Evolutionary conservation across 2,888 invertebrate genomes (phyloP).

Genomic region (Syrphus vitripennis): DNA sequence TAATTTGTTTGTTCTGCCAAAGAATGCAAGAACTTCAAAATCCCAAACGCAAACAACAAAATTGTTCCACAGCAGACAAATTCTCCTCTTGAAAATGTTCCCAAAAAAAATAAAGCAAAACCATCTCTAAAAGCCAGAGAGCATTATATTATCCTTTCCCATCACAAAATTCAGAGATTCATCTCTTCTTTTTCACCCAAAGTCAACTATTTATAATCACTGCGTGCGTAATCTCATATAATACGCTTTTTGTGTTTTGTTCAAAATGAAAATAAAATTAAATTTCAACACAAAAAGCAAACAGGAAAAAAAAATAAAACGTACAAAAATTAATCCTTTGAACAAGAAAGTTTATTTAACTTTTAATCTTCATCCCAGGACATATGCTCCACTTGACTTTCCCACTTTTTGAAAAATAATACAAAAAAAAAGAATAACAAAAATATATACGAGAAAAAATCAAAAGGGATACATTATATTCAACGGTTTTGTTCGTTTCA

Average conservation of each 20-base stretch:
- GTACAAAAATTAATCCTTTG: constrained; percentile 61
- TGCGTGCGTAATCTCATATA: constrained; percentile 53
- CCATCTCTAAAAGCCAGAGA: not conserved
- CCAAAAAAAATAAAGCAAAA: not conserved
- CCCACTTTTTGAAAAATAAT: not conserved
- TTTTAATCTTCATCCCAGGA: constrained; percentile 66
- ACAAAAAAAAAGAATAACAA: not conserved
- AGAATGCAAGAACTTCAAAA: constrained; percentile 26
- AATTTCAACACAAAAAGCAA: constrained; percentile 47
- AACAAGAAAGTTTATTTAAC: constrained; percentile 67
- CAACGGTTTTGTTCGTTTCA: constrained; percentile 8
- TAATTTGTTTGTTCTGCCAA: constrained; percentile 27
- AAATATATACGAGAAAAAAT: not conserved
- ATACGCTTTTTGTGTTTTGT: constrained; percentile 51
- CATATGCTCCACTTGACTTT: constrained; percentile 62
- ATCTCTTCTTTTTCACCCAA: not conserved
- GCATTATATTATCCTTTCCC: constrained; percentile 8
- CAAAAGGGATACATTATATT: constrained; percentile 34
- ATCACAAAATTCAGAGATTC: constrained; percentile 12
- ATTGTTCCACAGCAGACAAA: not conserved
- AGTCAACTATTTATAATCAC: constrained; percentile 60
- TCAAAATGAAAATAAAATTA: constrained; percentile 56
- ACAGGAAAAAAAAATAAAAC: not conserved
- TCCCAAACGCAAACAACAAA: constrained; percentile 18
- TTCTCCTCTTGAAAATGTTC: not conserved